Percentiles rank a stretch among this genome's conserved stretches.
Evolutionary conservation across 2,113 vertebrate species (phyloP).

Genomic region (Antennarius striatus): DNA sequence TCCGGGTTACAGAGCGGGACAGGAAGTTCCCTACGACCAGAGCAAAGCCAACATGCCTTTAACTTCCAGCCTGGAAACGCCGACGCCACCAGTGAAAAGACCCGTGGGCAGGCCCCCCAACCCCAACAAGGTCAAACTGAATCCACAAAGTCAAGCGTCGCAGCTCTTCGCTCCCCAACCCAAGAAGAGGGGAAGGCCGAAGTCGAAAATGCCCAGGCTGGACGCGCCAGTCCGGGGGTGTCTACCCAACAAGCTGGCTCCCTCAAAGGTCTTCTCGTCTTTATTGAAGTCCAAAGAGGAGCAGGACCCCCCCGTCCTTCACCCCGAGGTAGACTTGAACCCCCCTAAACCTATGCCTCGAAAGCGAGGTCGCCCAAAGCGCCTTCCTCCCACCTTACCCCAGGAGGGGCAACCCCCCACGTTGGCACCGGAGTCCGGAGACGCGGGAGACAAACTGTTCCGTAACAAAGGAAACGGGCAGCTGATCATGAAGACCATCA

Average conservation of each 20-base stretch:
- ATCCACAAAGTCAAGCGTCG: conserved; percentile 58
- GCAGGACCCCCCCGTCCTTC: conserved; percentile 94
- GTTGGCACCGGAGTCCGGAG: conserved; percentile 83
- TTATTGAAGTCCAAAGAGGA: conserved; percentile 92
- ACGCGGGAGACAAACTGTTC: conserved; percentile 84
- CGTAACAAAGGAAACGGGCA: conserved; percentile 91
- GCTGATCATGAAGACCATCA: conserved; percentile 95
- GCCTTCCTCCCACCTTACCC: conserved; percentile 86
- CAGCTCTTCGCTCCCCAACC: conserved; percentile 70
- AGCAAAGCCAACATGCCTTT: conserved; percentile 67
- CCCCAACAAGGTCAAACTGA: conserved; percentile 72
- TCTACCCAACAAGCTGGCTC: conserved; percentile 85
- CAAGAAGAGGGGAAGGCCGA: conserved; percentile 90
- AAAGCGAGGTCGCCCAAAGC: conserved; percentile 94
- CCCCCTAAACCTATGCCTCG: conserved; percentile 89
- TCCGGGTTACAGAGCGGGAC: conserved; percentile 57
- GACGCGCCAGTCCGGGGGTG: conserved; percentile 86
- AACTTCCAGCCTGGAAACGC: conserved; percentile 56
- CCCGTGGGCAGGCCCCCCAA: conserved; percentile 80
- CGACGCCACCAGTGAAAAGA: conserved; percentile 67
- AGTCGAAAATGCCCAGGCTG: conserved; percentile 92
- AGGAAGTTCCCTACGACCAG: conserved; percentile 60
- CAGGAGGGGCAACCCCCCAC: conserved; percentile 82
- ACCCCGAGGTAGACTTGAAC: conserved; percentile 93
- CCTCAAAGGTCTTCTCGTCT: conserved; percentile 92